These are phyloP conservation scores for Cepphus grylle DNA, from an alignment of 2,113 vertebrate genomes.

Conservation along the genomic window DNA sequence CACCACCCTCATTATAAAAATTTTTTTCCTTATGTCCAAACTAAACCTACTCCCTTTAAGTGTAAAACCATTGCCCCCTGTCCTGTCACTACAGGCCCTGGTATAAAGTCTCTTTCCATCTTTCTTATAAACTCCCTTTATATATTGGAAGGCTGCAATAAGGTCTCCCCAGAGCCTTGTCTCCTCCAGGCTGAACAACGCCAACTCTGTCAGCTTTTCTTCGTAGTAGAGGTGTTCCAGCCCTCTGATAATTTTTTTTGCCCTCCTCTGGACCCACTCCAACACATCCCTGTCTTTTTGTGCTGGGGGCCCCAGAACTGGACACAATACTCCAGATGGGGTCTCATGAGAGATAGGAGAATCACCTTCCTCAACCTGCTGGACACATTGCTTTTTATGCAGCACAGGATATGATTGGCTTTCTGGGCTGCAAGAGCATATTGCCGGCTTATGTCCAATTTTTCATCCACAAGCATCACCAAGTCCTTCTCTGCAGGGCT, in stretches of 20 bases:
- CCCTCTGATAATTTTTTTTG: rapidly evolving
- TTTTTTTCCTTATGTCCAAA: neutral
- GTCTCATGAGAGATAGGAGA: neutral
- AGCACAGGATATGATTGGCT: neutral
- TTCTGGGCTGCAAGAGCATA: neutral
- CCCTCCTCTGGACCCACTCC: neutral
- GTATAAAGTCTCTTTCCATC: neutral
- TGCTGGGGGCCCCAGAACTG: neutral
- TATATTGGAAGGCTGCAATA: neutral
- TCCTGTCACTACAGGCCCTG: neutral
- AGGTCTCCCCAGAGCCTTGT: neutral
- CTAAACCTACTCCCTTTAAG: neutral
- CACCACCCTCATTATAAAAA: rapidly evolving
- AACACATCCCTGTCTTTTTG: neutral
- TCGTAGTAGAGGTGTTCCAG: neutral
- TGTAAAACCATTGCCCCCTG: neutral
- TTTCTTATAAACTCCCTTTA: neutral
- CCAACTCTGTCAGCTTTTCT: neutral
- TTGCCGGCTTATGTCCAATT: rapidly evolving
- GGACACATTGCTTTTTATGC: rapidly evolving
- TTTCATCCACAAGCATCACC: neutral
- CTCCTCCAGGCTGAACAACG: neutral
- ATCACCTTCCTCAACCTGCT: neutral
- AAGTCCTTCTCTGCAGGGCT: neutral
- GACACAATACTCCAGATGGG: neutral